Conservation (phyloP, 1,140 invertebrate genomes). For the Lepeophtheirus salmonis region DNA sequence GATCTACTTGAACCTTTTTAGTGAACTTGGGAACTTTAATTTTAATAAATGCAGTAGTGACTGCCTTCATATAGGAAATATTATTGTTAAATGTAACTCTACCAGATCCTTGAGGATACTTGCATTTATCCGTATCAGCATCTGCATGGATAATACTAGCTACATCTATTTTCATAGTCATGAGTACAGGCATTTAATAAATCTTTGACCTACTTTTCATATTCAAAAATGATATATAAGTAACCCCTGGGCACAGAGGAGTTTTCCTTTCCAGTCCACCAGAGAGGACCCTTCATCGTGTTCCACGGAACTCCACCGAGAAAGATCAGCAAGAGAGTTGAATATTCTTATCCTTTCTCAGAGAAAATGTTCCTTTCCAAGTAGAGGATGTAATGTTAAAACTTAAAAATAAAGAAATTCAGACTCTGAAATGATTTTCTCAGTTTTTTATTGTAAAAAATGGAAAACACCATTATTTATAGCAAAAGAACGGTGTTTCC, state of each 20-base stretch:
- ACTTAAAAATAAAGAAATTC: too few relatives aligned
- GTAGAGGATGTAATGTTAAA: conserved; percentile 63
- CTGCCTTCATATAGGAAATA: conserved; percentile 71
- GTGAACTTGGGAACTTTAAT: conserved; percentile 78
- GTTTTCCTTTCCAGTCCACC: too few relatives aligned
- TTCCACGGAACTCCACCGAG: too few relatives aligned
- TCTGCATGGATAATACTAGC: conserved; percentile 80
- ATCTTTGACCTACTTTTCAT: conserved; percentile 66
- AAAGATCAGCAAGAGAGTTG: conserved; percentile 46
- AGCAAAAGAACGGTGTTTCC: too few relatives aligned
- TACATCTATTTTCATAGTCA: conserved; percentile 48
- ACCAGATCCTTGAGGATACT: conserved; percentile 93
- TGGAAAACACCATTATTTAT: too few relatives aligned
- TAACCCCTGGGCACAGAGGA: conserved; percentile 54
- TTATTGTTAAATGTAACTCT: conserved; percentile 78
- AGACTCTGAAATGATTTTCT: too few relatives aligned
- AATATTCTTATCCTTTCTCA: conserved; percentile 40
- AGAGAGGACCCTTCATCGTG: conserved; percentile 92
- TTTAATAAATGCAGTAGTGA: conserved; percentile 81
- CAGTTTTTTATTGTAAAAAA: too few relatives aligned
- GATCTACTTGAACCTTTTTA: conserved; percentile 92
- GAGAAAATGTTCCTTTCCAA: conserved; percentile 63
- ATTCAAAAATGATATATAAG: conserved; percentile 84
- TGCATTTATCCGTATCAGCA: conserved; percentile 91
- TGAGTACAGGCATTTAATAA: conserved; percentile 59